Evolutionary conservation across 2,113 vertebrate genomes (phyloP), one percentile per base, ranked within the genome.

Genomic region (Choloepus hoffmanni): DNA sequence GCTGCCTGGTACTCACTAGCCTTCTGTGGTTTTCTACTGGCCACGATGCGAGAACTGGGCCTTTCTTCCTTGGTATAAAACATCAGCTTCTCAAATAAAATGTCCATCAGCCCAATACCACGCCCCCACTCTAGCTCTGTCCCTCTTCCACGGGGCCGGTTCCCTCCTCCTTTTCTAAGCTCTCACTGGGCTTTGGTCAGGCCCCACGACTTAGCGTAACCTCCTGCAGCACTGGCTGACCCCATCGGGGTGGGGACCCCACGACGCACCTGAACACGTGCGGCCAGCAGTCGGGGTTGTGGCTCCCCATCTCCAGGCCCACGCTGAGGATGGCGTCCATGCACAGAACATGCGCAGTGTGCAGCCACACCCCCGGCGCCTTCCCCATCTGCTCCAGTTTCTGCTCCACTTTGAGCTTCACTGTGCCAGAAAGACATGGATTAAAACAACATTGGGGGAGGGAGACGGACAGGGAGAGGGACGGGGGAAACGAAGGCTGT

Each of bases 311-410:
- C 97, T 99, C 99, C 97, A 99, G 97, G 74, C 99, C 99, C 74
- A 99, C 99, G 1, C 98, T 99, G 90, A 99, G 99, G 97, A 99
- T 99, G 96, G 99, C 99, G n/a, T 99, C 99, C 99, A 99, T 99
- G 98, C 99, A 99, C 96, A 99, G 97, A 93, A 99, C 98, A 70
- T 99, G 99, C 90, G 99, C 99, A 6, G 99, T 99, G 97, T 99
- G 99, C 82, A 99, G 98, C 96, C 98, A 98, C 67, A 99, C 98
- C 68, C 99, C 99, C 93, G 98, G 99, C 84, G 98, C 97, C 81
- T 99, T 99, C 55, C 99, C 98, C 97, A 99, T 99, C 98, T 99
- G 99, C 95, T 99, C 99, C 97, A 99, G 98, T 98, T 99, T 99
- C 98, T 99, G 99, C 95, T 99, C 99, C 97, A 99, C 98, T 97